A percentile compares a stretch with the other conserved stretches of the same genome.
Conservation (phyloP, 2,888 invertebrate genomes). For the Pandemis corylana region DNA sequence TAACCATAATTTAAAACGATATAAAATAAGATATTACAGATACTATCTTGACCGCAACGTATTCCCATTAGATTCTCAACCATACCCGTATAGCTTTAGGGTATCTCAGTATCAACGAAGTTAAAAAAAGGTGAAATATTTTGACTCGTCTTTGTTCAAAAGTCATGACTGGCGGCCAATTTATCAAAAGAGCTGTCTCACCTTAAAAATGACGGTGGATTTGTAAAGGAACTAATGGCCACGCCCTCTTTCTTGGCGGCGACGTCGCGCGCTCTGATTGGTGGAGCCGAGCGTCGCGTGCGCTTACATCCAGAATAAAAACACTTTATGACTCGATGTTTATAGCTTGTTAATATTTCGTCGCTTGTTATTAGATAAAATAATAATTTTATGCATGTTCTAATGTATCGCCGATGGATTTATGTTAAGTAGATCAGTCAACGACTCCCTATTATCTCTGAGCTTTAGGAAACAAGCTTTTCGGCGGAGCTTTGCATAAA, state of each 20-base stretch:
- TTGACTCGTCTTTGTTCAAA: conserved; percentile 46
- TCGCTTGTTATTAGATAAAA: conserved; percentile 48
- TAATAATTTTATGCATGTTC: conserved; percentile 46
- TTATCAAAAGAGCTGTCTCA: conserved; percentile 47
- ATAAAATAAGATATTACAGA: conserved; percentile 40
- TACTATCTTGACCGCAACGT: conserved; percentile 29
- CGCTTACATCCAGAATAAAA: conserved; percentile 46
- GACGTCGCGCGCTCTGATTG: conserved; percentile 44
- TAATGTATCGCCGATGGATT: conserved; percentile 45
- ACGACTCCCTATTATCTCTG: conserved; percentile 41
- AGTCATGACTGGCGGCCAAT: conserved; percentile 43
- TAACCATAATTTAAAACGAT: conserved; percentile 44
- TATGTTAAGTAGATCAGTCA: conserved; percentile 49
- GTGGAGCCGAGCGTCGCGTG: conserved; percentile 44
- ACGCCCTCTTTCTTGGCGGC: conserved; percentile 46
- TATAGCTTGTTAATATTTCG: conserved; percentile 50
- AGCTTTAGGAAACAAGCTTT: conserved; percentile 12
- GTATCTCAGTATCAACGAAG: not conserved
- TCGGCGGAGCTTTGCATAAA: conserved; percentile 41
- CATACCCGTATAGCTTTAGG: not conserved
- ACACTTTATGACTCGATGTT: conserved; percentile 42
- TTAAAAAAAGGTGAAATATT: conserved; percentile 46
- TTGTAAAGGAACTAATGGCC: conserved; percentile 36
- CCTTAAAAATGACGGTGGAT: conserved; percentile 39
- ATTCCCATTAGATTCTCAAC: conserved; percentile 12